Conservation (phyloP, 2,113 vertebrate genomes). For the Petroica traversi region DNA sequence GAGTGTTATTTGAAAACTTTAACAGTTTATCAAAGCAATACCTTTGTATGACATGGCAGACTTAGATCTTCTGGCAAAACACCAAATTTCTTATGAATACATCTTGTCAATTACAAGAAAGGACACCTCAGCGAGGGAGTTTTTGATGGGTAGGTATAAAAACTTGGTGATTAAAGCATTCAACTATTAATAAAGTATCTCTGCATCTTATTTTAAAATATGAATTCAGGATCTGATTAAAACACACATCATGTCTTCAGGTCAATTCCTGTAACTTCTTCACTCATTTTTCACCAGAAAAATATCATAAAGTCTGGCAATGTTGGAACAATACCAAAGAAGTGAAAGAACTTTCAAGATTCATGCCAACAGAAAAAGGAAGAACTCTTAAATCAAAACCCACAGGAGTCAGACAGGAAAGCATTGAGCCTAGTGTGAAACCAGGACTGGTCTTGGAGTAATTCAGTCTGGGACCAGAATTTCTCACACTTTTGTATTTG, state of each 20-base stretch:
- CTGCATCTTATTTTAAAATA: neutral
- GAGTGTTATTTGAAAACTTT: constrained; percentile 4
- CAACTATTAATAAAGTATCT: neutral
- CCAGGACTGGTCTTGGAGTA: neutral
- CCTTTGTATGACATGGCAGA: neutral
- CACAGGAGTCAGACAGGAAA: constrained; percentile 36
- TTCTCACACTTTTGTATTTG: constrained; percentile 26
- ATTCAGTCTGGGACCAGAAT: neutral
- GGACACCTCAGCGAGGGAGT: neutral
- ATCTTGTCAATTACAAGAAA: neutral
- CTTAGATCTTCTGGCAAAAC: neutral
- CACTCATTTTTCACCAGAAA: neutral
- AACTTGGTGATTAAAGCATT: neutral
- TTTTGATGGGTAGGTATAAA: neutral
- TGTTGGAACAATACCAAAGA: neutral
- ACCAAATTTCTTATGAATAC: neutral
- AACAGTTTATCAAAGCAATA: constrained; percentile 30
- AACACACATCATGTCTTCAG: neutral
- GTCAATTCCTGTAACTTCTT: neutral
- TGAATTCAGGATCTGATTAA: neutral
- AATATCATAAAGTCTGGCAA: neutral
- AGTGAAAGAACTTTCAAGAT: neutral
- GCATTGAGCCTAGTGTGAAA: neutral
- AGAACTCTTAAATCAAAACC: constrained; percentile 25
- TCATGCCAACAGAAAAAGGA: neutral